phyloP scores from a whole-genome alignment of 2,888 invertebrate genomes.

The Oasisia sp. region DNA sequence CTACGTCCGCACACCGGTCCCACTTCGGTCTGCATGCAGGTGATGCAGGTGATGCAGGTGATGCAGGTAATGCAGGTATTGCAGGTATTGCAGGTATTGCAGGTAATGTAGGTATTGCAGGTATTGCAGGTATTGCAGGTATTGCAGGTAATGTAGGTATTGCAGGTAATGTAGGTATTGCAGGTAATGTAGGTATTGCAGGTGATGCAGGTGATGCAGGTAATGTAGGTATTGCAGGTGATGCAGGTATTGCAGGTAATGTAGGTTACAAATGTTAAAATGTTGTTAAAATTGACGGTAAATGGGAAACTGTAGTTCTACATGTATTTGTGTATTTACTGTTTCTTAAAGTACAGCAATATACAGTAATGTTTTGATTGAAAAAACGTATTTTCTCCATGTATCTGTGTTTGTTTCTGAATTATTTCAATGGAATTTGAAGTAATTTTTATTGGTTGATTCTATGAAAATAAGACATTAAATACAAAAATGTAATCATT shows the following conservation, averaged over 20 bases:
- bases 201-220: too few relatives aligned
- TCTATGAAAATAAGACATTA: too few relatives aligned
- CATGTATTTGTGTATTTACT: not conserved
- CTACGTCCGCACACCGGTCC: conserved; percentile 60
- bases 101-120: not conserved
- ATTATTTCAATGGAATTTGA: not conserved
- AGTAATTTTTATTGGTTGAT: too few relatives aligned
- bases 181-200: not conserved
- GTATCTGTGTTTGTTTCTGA: not conserved
- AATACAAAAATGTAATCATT: too few relatives aligned
- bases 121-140: too few relatives aligned
- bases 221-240: not conserved
- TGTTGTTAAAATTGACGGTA: not conserved
- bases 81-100: too few relatives aligned
- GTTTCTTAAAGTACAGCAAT: not conserved
- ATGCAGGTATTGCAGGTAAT: not conserved
- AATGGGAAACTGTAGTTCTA: not conserved
- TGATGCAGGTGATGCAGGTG: not conserved
- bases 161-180: not conserved
- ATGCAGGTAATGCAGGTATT: not conserved
- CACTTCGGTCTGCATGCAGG: conserved; percentile 59
- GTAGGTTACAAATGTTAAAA: not conserved
- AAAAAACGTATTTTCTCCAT: too few relatives aligned
- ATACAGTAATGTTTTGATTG: too few relatives aligned
- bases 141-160: not conserved